These are phyloP conservation scores for Echeneis naucrates DNA, from an alignment of 2,797 vertebrate genomes.

Conservation along the genomic window DNA sequence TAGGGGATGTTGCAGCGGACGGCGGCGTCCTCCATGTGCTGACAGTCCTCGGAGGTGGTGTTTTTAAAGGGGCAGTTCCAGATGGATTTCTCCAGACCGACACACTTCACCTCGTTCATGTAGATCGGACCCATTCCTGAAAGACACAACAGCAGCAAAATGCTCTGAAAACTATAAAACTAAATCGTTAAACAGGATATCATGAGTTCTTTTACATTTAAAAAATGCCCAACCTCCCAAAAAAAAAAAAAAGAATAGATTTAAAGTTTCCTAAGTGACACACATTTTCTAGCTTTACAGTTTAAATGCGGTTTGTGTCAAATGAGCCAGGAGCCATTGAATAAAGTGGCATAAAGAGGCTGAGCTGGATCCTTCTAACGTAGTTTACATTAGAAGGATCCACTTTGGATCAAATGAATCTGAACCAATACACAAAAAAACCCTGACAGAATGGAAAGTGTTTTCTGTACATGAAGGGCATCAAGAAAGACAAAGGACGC, in stretches of 20 bases:
- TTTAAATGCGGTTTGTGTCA: neutral
- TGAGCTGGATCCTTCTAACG: no score
- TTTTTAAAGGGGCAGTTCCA: constrained; percentile 93
- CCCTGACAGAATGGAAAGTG: neutral
- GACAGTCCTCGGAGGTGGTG: constrained; percentile 93
- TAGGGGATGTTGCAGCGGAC: constrained; percentile 93
- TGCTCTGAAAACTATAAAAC: no score
- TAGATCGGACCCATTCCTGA: constrained; percentile 94
- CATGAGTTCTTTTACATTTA: no score
- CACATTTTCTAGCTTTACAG: no score
- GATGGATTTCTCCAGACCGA: constrained; percentile 89
- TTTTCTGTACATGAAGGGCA: neutral
- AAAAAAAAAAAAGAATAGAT: no score
- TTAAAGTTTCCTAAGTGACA: no score
- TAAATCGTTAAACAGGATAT: no score
- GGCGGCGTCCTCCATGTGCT: constrained; percentile 90
- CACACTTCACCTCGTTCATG: constrained; percentile 93
- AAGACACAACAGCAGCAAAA: neutral
- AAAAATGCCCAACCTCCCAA: no score
- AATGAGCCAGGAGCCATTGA: constrained; percentile 3
- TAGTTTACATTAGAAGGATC: constrained; percentile 6
- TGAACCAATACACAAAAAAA: neutral
- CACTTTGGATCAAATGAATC: neutral
- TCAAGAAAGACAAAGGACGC: neutral
- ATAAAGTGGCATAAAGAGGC: neutral